Evolutionary conservation across 1,140 invertebrate genomes (phyloP).

Genomic region (Plodia interpunctella): DNA sequence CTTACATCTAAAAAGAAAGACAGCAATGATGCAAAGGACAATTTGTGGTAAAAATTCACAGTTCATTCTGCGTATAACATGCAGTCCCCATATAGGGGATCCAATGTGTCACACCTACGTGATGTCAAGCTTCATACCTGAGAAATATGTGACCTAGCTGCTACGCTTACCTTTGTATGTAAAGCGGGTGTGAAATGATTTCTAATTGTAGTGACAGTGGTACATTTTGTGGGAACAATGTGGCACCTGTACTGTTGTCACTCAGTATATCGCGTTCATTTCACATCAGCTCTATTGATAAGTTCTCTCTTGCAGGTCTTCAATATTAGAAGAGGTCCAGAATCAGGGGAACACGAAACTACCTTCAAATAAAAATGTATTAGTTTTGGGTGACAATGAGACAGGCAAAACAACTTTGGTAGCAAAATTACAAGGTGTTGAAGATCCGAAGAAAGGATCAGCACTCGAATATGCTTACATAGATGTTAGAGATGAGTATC

Average conservation of each 20-base stretch:
- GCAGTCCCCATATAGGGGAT: slow-evolving; percentile 70
- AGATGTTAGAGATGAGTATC: slow-evolving; percentile 98
- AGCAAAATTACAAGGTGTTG: slow-evolving; percentile 94
- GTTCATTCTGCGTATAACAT: slow-evolving; percentile 62
- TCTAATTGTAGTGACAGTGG: slow-evolving; percentile 18
- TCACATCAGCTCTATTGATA: not conserved
- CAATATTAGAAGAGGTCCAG: slow-evolving; percentile 95
- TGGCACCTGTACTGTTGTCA: slow-evolving; percentile 15
- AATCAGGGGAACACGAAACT: slow-evolving; percentile 95
- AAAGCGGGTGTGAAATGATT: slow-evolving; percentile 43
- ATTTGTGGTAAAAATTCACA: slow-evolving; percentile 80
- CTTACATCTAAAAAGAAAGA: slow-evolving; percentile 82
- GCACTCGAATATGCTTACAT: slow-evolving; percentile 99
- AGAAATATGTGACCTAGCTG: slow-evolving; percentile 71
- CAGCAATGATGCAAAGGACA: slow-evolving; percentile 79
- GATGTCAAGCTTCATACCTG: slow-evolving; percentile 69
- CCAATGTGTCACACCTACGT: slow-evolving; percentile 77
- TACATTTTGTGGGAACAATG: slow-evolving; percentile 11
- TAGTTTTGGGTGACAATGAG: slow-evolving; percentile 96
- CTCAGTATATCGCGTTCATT: slow-evolving; percentile 10
- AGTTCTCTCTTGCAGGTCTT: slow-evolving; percentile 83
- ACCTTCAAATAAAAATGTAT: slow-evolving; percentile 93
- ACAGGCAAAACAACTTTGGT: slow-evolving; percentile 98
- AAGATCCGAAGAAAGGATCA: slow-evolving; percentile 97
- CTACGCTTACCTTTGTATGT: slow-evolving; percentile 64